A percentile compares a stretch with the other conserved stretches of the same genome.
Evolutionary conservation across 2,888 invertebrate genomes (phyloP).

Genomic region (Mythimna pallens): DNA sequence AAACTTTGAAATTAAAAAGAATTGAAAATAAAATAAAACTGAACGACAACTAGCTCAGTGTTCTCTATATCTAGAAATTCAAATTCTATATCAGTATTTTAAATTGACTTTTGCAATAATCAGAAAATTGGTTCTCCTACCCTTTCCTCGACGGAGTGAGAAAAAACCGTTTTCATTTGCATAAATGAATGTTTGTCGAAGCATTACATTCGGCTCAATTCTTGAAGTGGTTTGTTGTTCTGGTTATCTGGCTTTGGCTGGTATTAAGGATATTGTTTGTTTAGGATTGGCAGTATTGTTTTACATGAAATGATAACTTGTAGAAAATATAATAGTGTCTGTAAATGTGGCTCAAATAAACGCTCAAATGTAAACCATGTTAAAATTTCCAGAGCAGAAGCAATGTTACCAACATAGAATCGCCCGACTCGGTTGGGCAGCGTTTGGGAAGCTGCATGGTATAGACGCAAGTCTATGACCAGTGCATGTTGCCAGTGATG

Average conservation of each 20-base stretch:
- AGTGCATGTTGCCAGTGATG: too few relatives aligned
- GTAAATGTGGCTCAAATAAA: too few relatives aligned
- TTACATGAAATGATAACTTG: background rate
- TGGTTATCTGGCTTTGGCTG: conserved; percentile 11
- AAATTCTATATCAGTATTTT: conserved; percentile 49
- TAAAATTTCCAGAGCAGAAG: too few relatives aligned
- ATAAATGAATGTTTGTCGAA: conserved; percentile 67
- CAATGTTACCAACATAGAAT: too few relatives aligned
- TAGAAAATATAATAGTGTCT: too few relatives aligned
- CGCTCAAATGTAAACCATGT: too few relatives aligned
- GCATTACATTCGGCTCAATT: conserved; percentile 34
- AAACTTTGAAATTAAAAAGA: conserved; percentile 18
- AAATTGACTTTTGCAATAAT: conserved; percentile 62
- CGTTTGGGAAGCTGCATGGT: too few relatives aligned
- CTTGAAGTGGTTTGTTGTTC: conserved; percentile 46
- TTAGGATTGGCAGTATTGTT: background rate
- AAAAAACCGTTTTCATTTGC: conserved; percentile 67
- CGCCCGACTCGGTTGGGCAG: too few relatives aligned
- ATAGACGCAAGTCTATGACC: too few relatives aligned
- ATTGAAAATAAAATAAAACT: conserved; percentile 18
- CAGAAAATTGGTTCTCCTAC: conserved; percentile 64
- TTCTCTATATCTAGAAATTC: conserved; percentile 30
- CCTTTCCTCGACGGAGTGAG: conserved; percentile 44
- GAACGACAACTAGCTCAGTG: background rate
- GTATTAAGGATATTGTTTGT: conserved; percentile 15